phyloP scores from a whole-genome alignment of 2,113 vertebrate genomes.

The Amblyopsis rosae region DNA sequence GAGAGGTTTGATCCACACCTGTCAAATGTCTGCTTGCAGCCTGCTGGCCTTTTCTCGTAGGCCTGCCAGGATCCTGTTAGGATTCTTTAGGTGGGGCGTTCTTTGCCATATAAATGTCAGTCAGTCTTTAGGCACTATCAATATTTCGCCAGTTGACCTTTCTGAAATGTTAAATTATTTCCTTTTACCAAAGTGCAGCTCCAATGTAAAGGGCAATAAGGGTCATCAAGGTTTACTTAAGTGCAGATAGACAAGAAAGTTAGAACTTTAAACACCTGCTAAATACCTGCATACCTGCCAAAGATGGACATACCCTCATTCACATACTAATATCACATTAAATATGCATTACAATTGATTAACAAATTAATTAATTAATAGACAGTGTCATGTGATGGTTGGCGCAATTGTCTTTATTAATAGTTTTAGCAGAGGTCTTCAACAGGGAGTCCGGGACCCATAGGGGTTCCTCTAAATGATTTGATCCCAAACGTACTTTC shows the following conservation, averaged over 20 bases:
- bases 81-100: slow-evolving; percentile 40
- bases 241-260: slow-evolving; percentile 1
- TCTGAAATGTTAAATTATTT: slow-evolving; percentile 74
- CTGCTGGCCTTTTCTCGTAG: slow-evolving; percentile 22
- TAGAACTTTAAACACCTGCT: slow-evolving; percentile 4
- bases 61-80: slow-evolving; percentile 18
- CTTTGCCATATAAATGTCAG: slow-evolving; percentile 69
- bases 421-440: too few relatives aligned
- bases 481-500: too few relatives aligned
- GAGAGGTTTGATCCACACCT: slow-evolving; percentile 39
- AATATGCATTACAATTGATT: neutral
- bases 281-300: neutral
- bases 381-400: too few relatives aligned
- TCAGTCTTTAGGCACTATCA: slow-evolving; percentile 64
- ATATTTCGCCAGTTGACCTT: slow-evolving; percentile 74
- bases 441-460: too few relatives aligned
- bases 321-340: neutral
- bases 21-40: slow-evolving; percentile 14
- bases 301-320: neutral
- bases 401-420: too few relatives aligned
- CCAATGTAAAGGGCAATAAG: slow-evolving; percentile 50
- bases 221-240: slow-evolving; percentile 28
- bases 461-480: too few relatives aligned
- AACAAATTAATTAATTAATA: neutral
- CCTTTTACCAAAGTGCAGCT: slow-evolving; percentile 36